Evolutionary conservation across 1,140 invertebrate genomes (phyloP), one percentile per base, ranked within the genome.

Genomic region (Drosophila arawakana): DNA sequence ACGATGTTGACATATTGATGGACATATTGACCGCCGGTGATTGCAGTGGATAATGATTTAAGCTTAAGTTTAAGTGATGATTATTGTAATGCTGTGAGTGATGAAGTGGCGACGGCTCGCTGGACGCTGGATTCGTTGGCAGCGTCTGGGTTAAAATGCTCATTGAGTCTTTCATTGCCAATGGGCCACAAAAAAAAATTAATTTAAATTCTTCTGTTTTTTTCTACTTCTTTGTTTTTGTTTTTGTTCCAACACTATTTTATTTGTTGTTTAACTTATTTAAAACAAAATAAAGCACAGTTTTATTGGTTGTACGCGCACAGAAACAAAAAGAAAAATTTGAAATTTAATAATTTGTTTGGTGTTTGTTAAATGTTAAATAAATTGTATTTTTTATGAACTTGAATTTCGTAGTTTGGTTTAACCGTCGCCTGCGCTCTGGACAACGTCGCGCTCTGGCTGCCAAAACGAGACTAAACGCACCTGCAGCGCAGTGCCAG

Each of bases 401-500:
- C 44, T 55, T 47, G 46, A 37, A 58, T 15, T 58, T 41, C 41
- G 35, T 41, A 35, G 13, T 54, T 41, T 30, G 37, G 39, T 46
- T 13, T 41, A 35, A 7, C 37, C 49, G 55, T 60, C 68, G 73
- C 50, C 75, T 72, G 65, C 77, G 74, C 68, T 76, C 57, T 77
- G 68, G 65, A 78, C 80, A 78, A 86, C 80, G 86, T 91, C 80
- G 78, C 85, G 78, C 80, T 61, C 59, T 74, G 80, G 76, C 90
- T 84, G 90, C 81, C 90, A 88, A 91, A 91, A 90, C 90, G 85
- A 90, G 85, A 91, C 90, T 91, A 91, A 91, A 78, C 84, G 73
- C 82, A 86, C 82, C 82, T 86, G 82, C 80, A 76, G 50, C 70
- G 11, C 25, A 43, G 39, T 43, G 58, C 35, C 57, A 54, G 63